Percentiles rank a stretch among this genome's conserved stretches.
Conservation (phyloP, 2,113 vertebrate species). For the Cromileptes altivelis region DNA sequence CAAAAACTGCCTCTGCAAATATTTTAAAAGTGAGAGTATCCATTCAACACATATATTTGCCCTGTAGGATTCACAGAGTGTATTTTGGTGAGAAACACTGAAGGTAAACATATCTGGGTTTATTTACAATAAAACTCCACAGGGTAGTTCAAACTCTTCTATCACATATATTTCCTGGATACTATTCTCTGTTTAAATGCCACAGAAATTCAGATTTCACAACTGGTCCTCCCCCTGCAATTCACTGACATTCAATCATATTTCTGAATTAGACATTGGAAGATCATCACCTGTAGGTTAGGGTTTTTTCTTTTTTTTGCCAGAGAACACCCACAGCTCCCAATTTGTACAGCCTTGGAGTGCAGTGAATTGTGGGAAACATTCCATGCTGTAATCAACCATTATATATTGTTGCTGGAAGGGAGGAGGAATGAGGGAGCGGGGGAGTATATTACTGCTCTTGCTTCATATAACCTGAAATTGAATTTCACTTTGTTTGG, state of each 20-base stretch:
- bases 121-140: background rate
- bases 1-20: background rate
- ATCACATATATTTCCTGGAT: background rate
- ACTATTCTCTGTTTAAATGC: background rate
- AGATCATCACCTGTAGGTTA: background rate
- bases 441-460: constrained; percentile 17
- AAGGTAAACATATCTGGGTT: background rate
- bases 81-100: background rate
- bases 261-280: background rate
- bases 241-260: background rate
- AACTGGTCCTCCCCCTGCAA: background rate
- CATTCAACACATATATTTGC: background rate
- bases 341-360: background rate
- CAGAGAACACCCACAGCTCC: background rate
- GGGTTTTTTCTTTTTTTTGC: background rate
- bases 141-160: background rate
- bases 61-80: background rate
- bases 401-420: background rate
- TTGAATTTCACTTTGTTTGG: constrained; percentile 24
- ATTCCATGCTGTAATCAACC: constrained; percentile 4
- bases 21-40: background rate
- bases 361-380: background rate
- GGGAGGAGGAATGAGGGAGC: background rate
- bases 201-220: background rate
- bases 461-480: constrained; percentile 10